phyloP scores from a whole-genome alignment of 2,888 invertebrate genomes.

The Tetranychus truncatus region DNA sequence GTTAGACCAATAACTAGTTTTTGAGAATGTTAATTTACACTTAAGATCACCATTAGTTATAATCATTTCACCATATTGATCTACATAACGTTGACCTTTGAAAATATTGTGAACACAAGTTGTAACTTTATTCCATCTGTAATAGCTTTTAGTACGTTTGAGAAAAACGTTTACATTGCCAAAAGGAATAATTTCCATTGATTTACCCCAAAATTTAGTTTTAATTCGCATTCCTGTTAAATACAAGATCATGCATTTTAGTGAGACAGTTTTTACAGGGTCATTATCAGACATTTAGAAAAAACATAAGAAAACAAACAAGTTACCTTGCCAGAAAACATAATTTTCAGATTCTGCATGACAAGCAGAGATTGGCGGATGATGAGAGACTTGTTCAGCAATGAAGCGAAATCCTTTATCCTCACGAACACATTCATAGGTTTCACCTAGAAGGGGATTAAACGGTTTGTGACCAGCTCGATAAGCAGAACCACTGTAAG shows the following conservation, averaged over 20 bases:
- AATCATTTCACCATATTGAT: conserved; percentile 63
- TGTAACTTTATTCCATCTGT: conserved; percentile 62
- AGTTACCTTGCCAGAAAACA: conserved; percentile 49
- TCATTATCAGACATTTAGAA: neutral
- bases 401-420: conserved; percentile 59
- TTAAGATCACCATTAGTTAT: conserved; percentile 45
- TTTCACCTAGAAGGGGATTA: conserved; percentile 63
- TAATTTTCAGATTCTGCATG: conserved; percentile 42
- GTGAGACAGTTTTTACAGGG: neutral
- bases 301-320: neutral
- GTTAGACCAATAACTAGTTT: conserved; percentile 59
- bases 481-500: conserved; percentile 51
- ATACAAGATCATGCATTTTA: neutral
- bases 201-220: conserved; percentile 76
- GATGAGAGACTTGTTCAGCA: conserved; percentile 66
- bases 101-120: conserved; percentile 69
- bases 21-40: conserved; percentile 30
- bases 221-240: conserved; percentile 36
- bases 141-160: conserved; percentile 45
- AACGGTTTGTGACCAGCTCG: conserved; percentile 59
- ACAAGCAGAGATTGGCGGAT: conserved; percentile 63
- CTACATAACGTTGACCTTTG: conserved; percentile 64
- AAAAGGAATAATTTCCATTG: conserved; percentile 67
- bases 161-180: conserved; percentile 46
- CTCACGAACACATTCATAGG: conserved; percentile 56